Percentiles rank a stretch among this genome's conserved stretches.
Conservation (phyloP, 1,140 invertebrate species). For the Coelopa frigida region DNA sequence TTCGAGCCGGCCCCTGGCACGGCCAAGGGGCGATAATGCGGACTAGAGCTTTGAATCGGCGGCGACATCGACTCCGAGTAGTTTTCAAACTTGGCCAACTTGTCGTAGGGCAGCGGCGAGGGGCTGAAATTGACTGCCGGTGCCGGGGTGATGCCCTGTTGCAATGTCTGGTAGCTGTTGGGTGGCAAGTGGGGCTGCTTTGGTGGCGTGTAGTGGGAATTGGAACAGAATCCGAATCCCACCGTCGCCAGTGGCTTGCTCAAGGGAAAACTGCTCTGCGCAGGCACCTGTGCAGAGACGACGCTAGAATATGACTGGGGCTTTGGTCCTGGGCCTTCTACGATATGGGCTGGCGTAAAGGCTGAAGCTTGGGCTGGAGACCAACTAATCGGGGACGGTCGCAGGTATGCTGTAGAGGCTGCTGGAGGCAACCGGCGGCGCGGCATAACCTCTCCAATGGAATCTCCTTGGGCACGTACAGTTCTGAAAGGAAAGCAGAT, state of each 20-base stretch:
- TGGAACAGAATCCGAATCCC: background rate
- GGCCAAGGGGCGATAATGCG: background rate
- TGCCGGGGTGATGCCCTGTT: background rate
- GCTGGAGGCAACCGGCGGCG: constrained; percentile 18
- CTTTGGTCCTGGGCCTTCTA: too few relatives aligned
- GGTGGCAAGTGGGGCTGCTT: constrained; percentile 12
- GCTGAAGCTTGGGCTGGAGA: too few relatives aligned
- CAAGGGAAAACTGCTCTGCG: too few relatives aligned
- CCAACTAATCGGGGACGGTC: too few relatives aligned
- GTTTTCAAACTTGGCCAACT: constrained; percentile 34
- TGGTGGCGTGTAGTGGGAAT: background rate
- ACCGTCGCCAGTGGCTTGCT: too few relatives aligned
- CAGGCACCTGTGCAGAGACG: too few relatives aligned
- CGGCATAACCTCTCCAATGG: constrained; percentile 36
- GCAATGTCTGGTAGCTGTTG: constrained; percentile 19
- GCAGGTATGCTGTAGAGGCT: background rate
- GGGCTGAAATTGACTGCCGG: constrained; percentile 29
- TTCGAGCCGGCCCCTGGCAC: constrained; percentile 2
- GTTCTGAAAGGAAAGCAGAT: constrained; percentile 16
- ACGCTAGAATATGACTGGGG: too few relatives aligned
- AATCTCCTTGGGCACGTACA: constrained; percentile 40
- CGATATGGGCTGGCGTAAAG: too few relatives aligned
- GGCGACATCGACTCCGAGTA: background rate
- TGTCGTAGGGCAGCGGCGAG: constrained; percentile 31
- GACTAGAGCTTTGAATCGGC: background rate